These are phyloP conservation scores for Neotoma lepida DNA, from an alignment of 2,113 vertebrate genomes.

Conservation along the genomic window DNA sequence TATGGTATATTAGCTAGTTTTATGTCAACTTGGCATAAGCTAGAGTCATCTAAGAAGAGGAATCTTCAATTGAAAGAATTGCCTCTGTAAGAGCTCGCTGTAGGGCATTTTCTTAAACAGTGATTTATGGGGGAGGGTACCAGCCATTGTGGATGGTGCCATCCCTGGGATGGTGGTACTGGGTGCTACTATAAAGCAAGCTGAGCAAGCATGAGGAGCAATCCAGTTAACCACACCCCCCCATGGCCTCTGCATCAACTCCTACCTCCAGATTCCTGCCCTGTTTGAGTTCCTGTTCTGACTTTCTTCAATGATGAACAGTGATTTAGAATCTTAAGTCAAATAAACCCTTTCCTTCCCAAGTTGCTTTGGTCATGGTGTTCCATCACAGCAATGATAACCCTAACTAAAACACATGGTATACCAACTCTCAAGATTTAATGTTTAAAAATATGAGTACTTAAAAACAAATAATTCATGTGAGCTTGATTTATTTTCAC, in stretches of 20 bases:
- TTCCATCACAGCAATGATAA: neutral
- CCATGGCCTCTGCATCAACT: neutral
- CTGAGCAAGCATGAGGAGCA: neutral
- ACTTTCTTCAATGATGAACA: neutral
- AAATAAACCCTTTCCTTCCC: neutral
- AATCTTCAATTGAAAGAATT: neutral
- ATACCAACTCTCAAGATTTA: slow-evolving; percentile 3
- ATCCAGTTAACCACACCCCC: neutral
- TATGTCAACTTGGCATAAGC: neutral
- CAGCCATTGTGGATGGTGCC: neutral
- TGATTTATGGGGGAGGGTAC: neutral
- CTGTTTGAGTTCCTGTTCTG: neutral
- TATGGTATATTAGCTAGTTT: neutral
- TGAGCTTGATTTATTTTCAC: slow-evolving; percentile 52
- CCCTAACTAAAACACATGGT: neutral
- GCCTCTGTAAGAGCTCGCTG: neutral
- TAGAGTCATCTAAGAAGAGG: neutral
- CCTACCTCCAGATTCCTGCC: neutral
- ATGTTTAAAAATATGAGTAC: slow-evolving; percentile 1
- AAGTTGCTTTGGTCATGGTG: neutral
- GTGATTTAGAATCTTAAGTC: neutral
- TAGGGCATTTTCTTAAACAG: neutral
- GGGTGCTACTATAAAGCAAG: neutral
- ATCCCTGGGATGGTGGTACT: too few species aligned
- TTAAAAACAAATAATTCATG: neutral